These are phyloP conservation scores for Phylloscopus whistleri DNA, from an alignment of 2,113 vertebrate genomes.

Conservation along the genomic window DNA sequence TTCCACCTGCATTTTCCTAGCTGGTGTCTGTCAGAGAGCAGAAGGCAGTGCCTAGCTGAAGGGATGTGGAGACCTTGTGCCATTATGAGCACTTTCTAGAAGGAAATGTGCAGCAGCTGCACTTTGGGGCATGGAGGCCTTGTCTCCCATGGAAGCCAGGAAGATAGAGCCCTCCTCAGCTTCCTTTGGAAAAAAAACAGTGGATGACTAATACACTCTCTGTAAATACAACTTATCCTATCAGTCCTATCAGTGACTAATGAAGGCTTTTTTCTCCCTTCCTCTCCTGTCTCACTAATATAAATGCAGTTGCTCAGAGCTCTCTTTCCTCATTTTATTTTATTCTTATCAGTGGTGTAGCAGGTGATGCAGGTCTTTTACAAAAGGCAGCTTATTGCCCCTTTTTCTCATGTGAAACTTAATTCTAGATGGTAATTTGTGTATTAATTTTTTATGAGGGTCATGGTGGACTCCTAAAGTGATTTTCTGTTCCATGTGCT, in stretches of 20 bases:
- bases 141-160: background rate
- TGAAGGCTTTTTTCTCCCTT: background rate
- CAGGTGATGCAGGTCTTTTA: background rate
- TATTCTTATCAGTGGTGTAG: background rate
- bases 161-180: background rate
- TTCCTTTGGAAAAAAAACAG: background rate
- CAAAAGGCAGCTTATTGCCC: background rate
- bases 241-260: slow-evolving; percentile 41
- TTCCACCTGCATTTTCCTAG: background rate
- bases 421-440: background rate
- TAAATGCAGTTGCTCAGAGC: background rate
- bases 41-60: background rate
- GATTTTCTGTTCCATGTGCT: background rate
- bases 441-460: background rate
- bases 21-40: background rate
- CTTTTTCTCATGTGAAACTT: background rate
- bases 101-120: background rate
- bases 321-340: background rate
- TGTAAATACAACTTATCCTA: slow-evolving; percentile 44
- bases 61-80: background rate
- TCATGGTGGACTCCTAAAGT: background rate
- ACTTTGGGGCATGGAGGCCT: background rate
- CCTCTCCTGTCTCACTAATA: background rate
- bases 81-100: background rate
- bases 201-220: slow-evolving; percentile 33